phyloP scores from a whole-genome alignment of 2,888 invertebrate species.

The Saturnia japonica region DNA sequence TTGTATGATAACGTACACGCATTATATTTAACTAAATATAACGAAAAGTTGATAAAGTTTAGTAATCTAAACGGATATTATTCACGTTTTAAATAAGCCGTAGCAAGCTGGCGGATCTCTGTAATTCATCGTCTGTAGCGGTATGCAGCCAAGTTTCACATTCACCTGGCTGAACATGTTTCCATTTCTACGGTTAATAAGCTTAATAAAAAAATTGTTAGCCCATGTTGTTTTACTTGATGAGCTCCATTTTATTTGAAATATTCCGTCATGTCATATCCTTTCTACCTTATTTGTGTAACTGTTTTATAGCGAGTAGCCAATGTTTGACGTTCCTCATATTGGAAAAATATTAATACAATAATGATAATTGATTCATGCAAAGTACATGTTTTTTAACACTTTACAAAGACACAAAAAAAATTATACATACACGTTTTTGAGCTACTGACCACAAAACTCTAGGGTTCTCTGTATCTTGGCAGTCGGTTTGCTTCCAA shows the following conservation, averaged over 20 bases:
- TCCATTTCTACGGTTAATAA: neutral
- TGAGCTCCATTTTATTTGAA: neutral
- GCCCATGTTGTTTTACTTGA: neutral
- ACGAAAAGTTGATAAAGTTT: neutral
- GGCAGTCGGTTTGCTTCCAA: no score
- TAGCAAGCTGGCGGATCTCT: neutral
- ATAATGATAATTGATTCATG: no score
- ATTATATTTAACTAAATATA: neutral
- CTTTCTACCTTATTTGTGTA: neutral
- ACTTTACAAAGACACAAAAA: no score
- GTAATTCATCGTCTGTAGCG: neutral
- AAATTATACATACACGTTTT: no score
- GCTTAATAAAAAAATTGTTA: neutral
- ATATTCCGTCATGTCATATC: neutral
- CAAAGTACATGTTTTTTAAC: no score
- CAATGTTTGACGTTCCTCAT: no score
- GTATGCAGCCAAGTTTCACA: neutral
- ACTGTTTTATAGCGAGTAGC: slow-evolving; percentile 4
- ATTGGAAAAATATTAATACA: no score
- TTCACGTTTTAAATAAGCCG: slow-evolving; percentile 4
- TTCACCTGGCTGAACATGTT: neutral
- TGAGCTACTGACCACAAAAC: no score
- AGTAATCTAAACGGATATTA: slow-evolving; percentile 4
- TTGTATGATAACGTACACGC: neutral
- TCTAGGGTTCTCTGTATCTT: no score